phyloP scores from a whole-genome alignment of 1,140 invertebrate genomes.

The Nylanderia fulva region DNA sequence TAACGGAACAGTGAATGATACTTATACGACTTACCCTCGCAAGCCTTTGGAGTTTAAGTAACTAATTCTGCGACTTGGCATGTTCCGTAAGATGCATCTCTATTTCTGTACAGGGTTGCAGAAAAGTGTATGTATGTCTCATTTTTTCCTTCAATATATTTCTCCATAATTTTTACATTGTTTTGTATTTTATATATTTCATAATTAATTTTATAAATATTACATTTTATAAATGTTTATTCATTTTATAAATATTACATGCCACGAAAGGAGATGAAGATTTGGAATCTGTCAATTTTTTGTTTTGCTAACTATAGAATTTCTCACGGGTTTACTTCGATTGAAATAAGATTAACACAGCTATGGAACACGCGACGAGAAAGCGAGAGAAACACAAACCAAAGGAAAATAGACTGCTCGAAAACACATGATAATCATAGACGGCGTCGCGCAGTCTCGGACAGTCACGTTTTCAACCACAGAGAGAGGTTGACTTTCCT shows the following conservation, averaged over 20 bases:
- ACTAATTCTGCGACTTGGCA: neutral
- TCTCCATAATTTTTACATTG: neutral
- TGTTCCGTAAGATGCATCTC: neutral
- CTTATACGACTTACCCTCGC: neutral
- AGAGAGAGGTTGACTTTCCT: constrained; percentile 15
- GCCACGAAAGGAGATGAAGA: neutral
- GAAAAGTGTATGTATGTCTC: neutral
- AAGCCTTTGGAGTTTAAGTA: neutral
- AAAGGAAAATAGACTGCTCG: constrained; percentile 31
- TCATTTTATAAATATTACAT: neutral
- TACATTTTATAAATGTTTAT: neutral
- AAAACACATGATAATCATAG: constrained; percentile 54
- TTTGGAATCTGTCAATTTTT: neutral
- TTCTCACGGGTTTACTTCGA: constrained; percentile 12
- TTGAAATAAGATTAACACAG: constrained; percentile 18
- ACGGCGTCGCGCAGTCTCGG: constrained; percentile 53
- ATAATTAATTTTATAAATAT: neutral
- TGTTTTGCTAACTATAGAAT: neutral
- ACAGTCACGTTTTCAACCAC: neutral
- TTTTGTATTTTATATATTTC: neutral
- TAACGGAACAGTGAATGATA: constrained; percentile 15
- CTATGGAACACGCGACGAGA: constrained; percentile 19
- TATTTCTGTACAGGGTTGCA: neutral
- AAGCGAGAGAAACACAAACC: constrained; percentile 21
- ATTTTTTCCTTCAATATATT: neutral